These are phyloP conservation scores for Pyrocephalus nanus DNA, from an alignment of 2,797 vertebrate species.

Conservation along the genomic window DNA sequence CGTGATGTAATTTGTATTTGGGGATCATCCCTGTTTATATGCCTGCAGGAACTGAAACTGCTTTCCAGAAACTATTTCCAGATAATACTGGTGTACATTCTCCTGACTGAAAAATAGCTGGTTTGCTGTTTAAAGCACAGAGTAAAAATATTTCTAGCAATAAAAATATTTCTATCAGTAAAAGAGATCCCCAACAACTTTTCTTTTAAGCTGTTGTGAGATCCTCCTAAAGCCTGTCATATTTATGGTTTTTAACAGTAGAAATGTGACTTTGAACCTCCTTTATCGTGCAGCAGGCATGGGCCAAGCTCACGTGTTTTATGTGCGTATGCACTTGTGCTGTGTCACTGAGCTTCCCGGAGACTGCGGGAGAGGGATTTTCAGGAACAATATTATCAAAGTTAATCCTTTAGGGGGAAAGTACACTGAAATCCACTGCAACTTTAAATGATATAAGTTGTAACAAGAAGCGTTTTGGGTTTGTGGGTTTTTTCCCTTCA, in stretches of 20 bases:
- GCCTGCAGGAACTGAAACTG: not conserved
- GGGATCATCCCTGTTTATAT: not conserved
- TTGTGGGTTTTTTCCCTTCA: not conserved
- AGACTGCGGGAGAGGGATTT: not conserved
- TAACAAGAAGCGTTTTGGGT: not conserved
- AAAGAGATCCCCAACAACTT: not conserved
- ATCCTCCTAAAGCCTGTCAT: not conserved
- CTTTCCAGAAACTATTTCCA: slow-evolving; percentile 10
- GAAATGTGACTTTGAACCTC: not conserved
- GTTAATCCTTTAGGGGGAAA: not conserved
- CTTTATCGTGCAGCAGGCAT: not conserved
- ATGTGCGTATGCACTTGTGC: rapidly evolving
- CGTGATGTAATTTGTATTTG: not conserved
- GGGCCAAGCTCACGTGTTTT: not conserved
- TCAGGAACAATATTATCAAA: not conserved
- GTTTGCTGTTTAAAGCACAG: not conserved
- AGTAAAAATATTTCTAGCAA: not conserved
- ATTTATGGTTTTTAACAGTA: not conserved
- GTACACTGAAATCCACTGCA: not conserved
- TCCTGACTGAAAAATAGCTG: not conserved
- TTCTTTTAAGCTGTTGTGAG: not conserved
- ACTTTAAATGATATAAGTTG: not conserved
- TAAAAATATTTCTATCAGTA: not conserved
- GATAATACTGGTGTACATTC: not conserved
- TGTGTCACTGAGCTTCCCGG: not conserved